Base-by-base conservation (phyloP, 2,888 invertebrate species). In the Noctua fimbriata region DNA sequence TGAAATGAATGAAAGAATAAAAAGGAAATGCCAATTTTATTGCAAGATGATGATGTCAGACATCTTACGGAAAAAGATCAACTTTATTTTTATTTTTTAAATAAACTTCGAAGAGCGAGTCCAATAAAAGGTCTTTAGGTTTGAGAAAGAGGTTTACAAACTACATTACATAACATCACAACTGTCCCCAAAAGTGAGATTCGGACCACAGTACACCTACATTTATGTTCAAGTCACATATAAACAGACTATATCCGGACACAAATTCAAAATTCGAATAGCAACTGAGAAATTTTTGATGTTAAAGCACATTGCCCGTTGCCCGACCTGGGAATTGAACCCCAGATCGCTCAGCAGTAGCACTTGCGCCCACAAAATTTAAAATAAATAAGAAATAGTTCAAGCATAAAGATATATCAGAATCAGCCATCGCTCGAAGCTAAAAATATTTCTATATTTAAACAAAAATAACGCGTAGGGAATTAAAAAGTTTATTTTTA, bases 401-500 rank as follows among this genome's bases (percentile, higher is more conserved):
- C 21, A 9, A 36, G 41, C 41, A 77, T 73, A 67, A 65, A 74
- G 67, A 65, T 63, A 75, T 36, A 82, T 65, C 73, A 82, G n/a
- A 55, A 60, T 4, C 28, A 4, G 24, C 28, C 63, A 66, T 82
- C 65, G 58, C 36, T 49, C 28, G 55, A 21, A 65, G 73, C 28
- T 71, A 69, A 73, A 78, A 67, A 44, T 67, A 78, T 82, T 60
- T 84, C 73, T 75, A 81, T 81, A 84, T 73, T 84, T 60, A 77
- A 74, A 85, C 44, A 78, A 72, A 82, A 82, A 78, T 73, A 82
- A 79, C 49, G 65, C 28, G 66, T 58, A 76, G 55, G 66, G 76
- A 79, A 73, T 81, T 69, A 76, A 76, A 75, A 21, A 41, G n/a
- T 63, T 73, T 69, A 60, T 69, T 79, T 89, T 86, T 89, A 90